Conservation (phyloP, 1,140 invertebrate species). For the Apis florea region DNA sequence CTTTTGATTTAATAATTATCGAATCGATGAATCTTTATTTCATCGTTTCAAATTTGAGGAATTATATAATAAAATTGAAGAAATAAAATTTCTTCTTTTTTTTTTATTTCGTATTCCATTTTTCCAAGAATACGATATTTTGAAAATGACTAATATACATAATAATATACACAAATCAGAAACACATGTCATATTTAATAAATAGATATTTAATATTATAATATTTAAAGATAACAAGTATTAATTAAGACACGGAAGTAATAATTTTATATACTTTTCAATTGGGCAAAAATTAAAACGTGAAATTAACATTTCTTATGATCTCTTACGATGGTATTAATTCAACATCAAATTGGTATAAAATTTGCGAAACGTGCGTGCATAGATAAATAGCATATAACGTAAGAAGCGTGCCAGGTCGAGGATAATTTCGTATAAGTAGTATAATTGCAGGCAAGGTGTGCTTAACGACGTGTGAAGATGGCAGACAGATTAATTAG, state of each 20-base stretch:
- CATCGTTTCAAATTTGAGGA: too few relatives aligned
- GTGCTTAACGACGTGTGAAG: slow-evolving; percentile 75
- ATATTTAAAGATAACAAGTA: neutral
- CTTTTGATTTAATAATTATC: too few relatives aligned
- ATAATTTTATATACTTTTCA: neutral
- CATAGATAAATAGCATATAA: neutral
- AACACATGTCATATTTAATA: too few relatives aligned
- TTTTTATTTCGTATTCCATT: too few relatives aligned
- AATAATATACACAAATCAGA: too few relatives aligned
- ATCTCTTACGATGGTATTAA: neutral
- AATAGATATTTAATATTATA: too few relatives aligned
- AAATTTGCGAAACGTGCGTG: neutral
- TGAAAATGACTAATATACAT: too few relatives aligned
- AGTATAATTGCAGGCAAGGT: slow-evolving; percentile 73
- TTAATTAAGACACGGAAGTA: neutral
- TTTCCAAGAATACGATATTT: too few relatives aligned
- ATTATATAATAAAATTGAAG: too few relatives aligned
- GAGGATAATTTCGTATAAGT: slow-evolving; percentile 58
- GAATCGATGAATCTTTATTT: too few relatives aligned
- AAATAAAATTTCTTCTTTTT: too few relatives aligned
- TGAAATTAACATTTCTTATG: neutral
- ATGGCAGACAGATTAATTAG: slow-evolving; percentile 74
- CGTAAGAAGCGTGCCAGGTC: slow-evolving; percentile 28
- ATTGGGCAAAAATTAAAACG: neutral
- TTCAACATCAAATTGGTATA: neutral